Base-by-base conservation (phyloP, 2,888 invertebrate genomes). In the Nomada goodeniana region DNA sequence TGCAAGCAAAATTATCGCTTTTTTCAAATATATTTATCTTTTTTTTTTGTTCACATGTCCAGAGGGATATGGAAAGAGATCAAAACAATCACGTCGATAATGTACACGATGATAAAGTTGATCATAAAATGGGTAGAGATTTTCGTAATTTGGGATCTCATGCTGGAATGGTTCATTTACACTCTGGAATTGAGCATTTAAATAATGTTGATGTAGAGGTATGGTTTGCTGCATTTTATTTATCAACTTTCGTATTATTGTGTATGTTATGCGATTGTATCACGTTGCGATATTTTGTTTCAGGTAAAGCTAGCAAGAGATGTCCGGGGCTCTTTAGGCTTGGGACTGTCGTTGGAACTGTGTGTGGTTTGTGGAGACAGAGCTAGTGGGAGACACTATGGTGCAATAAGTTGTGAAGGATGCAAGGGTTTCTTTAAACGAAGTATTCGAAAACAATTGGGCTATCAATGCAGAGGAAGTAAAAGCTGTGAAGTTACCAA, bases 381-480 rank as follows among this genome's bases (percentile, higher is more conserved):
- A 82, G 99, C 99, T 13, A 98, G 98, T 47, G 99, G 98, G 23
- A 96, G 98, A 73, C 99, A 99, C 92, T 99, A 99, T 94, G 99
- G 99, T 73, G 98, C 98, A 67, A 96, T 97, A 84, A 98, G 98
- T 90, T 98, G 98, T 94, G 98, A 98, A 95, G 99, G 99, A 3
- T 99, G 99, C 94, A 99, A 99, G 94, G 99, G 99, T 0, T 99
- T 99, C 95, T 99, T 99, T 94, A 99, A 99, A 94, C 95, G 99
- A 0, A 98, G 98, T 29, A 99, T 99, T 90, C 96, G 99, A 76
- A 99, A 99, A 94, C 98, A 99, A 94, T 95, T 99, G 71, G 99
- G 99, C 64, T 99, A 99, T 94, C 98, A 98, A 88, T 99, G 99
- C 92, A 96, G 99, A 3, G 99, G 99, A 76, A 97, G 96, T 90